Evolutionary conservation across 2,888 invertebrate genomes (phyloP), one percentile per base, ranked within the genome.

Genomic region (Rhaphigaster nebulosa): DNA sequence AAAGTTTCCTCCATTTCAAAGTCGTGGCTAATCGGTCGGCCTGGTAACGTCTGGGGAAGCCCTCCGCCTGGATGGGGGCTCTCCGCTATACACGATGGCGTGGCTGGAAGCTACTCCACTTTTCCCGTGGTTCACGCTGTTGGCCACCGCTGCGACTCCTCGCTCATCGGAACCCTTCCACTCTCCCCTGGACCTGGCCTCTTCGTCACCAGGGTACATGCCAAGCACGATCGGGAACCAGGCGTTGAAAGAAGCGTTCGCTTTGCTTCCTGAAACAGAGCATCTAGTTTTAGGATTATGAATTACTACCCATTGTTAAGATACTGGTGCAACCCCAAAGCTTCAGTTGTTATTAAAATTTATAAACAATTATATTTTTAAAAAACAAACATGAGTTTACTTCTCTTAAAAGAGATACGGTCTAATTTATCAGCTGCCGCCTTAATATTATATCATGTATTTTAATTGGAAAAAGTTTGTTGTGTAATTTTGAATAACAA

Each of bases 81-180:
- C 95, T 87, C 95, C 95, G 8, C 96, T 96, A 93, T 96, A 96
- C 1, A 96, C 96, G 0, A 96, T 96, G 0, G 96, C 96, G 92
- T 96, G 96, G 92, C 96, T 96, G 91, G 95, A 96, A 23, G 96
- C 96, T 4, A 96, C 95, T 1, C 96, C 96, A 6, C 96, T 96
- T 92, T 95, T 95, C 2, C 96, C 95, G 0, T 96, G 96, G 93
- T 96, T 96, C 93, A 96, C 96, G 91, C 96, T 96, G 93, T 96
- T 96, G 52, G 96, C 96, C 34, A 96, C 95, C 3, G 96, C 96
- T 0, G 96, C 96, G 23, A 96, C 95, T 38, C 92, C 92, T 5
- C 91, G 13, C 23, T 92, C 91, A 41, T 90, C 88, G 12, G 34
- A 29, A 0, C 93, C 50, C 0, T 92, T 91, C 56, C 91, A 90